A percentile compares a stretch with the other conserved stretches of the same genome.
phyloP scores from a whole-genome alignment of 2,113 vertebrate species.

The Recurvirostra avosetta region DNA sequence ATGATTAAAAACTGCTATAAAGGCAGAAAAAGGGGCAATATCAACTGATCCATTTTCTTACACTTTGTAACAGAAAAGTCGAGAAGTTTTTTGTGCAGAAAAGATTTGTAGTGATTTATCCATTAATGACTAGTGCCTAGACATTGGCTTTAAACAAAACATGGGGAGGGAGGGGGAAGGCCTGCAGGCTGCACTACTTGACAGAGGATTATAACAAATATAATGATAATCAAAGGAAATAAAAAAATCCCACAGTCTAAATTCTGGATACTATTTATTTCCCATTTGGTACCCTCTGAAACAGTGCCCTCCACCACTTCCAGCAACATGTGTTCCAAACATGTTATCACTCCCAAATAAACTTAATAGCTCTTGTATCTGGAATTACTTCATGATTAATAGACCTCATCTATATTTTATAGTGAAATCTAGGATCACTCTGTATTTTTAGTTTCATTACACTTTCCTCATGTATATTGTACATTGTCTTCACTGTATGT shows the following conservation, averaged over 20 bases:
- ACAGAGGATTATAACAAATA: not conserved
- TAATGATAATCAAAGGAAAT: not conserved
- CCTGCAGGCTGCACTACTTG: not conserved
- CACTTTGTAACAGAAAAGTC: not conserved
- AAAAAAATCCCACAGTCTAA: fast-evolving
- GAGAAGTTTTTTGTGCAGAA: not conserved
- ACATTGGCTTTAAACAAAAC: not conserved
- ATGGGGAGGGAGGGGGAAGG: too few relatives aligned
- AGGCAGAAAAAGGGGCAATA: not conserved
- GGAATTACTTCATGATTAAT: not conserved
- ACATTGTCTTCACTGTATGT: not conserved
- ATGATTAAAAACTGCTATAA: not conserved
- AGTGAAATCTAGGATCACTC: not conserved
- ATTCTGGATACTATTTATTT: not conserved
- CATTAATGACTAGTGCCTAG: not conserved
- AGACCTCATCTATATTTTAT: not conserved
- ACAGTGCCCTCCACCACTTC: not conserved
- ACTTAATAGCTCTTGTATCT: not conserved
- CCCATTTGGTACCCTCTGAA: not conserved
- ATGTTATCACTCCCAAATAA: not conserved
- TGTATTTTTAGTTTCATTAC: not conserved
- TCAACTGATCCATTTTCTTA: not conserved
- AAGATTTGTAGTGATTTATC: not conserved
- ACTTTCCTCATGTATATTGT: not conserved
- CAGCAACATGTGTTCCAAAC: not conserved